Evolutionary conservation across 1,140 invertebrate genomes (phyloP).

Genomic region (Sitobion miscanthi): DNA sequence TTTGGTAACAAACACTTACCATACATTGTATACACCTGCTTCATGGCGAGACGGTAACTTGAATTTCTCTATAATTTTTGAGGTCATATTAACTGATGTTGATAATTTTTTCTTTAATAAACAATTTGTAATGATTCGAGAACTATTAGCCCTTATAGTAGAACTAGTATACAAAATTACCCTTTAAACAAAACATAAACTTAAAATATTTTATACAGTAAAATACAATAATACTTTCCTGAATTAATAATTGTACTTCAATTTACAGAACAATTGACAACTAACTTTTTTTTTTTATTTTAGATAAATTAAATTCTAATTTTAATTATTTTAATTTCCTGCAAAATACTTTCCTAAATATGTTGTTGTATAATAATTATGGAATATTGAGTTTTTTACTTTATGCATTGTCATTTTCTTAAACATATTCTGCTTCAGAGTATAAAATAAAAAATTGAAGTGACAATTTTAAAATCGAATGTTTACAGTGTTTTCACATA

Average conservation of each 20-base stretch:
- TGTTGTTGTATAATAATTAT: not conserved
- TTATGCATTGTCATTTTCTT: not conserved
- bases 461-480: not conserved
- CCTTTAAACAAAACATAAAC: not conserved
- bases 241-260: not conserved
- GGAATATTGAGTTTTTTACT: not conserved
- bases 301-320: not conserved
- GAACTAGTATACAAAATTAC: not conserved
- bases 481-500: not conserved
- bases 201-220: not conserved
- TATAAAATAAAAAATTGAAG: not conserved
- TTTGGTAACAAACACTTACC: constrained; percentile 61
- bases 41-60: constrained; percentile 53
- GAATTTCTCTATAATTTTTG: constrained; percentile 39
- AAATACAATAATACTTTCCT: not conserved
- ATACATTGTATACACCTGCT: constrained; percentile 66
- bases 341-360: not conserved
- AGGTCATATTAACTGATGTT: not conserved
- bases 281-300: not conserved
- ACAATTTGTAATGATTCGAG: not conserved
- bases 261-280: not conserved
- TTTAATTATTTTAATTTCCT: not conserved
- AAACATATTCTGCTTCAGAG: not conserved
- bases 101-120: not conserved
- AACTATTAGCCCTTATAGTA: not conserved